A percentile compares a stretch with the other conserved stretches of the same genome.
These are phyloP conservation scores for Bombus confusus DNA, from an alignment of 1,140 invertebrate genomes.

Conservation along the genomic window DNA sequence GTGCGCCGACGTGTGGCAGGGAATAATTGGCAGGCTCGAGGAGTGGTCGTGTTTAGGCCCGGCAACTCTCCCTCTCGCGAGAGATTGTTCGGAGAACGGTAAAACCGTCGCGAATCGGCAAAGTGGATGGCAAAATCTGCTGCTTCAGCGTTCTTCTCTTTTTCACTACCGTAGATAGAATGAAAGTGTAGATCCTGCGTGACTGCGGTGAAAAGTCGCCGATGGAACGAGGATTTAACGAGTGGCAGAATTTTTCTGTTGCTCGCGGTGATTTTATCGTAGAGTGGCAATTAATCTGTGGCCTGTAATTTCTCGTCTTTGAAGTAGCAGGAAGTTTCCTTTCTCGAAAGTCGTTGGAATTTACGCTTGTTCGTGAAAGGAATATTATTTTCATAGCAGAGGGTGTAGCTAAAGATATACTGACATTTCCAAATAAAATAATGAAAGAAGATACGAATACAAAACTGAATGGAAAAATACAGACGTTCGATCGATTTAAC, in stretches of 20 bases:
- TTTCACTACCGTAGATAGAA: not conserved
- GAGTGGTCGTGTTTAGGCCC: constrained; percentile 48
- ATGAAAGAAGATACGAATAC: no score
- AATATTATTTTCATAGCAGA: no score
- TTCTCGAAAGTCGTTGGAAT: no score
- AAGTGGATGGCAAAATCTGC: constrained; percentile 26
- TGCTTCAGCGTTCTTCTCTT: not conserved
- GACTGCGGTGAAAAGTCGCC: not conserved
- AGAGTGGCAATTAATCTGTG: no score
- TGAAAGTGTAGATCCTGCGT: not conserved
- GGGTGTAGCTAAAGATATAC: no score
- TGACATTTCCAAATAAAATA: no score
- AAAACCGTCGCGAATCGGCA: constrained; percentile 44
- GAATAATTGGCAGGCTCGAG: constrained; percentile 68
- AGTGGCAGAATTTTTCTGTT: not conserved
- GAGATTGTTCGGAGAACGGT: constrained; percentile 53
- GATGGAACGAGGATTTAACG: no score
- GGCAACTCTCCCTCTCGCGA: constrained; percentile 30
- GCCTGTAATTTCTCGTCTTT: no score
- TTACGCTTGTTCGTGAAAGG: no score
- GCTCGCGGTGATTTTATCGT: not conserved
- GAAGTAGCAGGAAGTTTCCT: no score
- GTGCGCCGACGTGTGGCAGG: constrained; percentile 65
- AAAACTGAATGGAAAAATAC: no score
- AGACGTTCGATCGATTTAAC: no score